phyloP scores from a whole-genome alignment of 2,113 vertebrate species.

The Notarius quadriscutis region DNA sequence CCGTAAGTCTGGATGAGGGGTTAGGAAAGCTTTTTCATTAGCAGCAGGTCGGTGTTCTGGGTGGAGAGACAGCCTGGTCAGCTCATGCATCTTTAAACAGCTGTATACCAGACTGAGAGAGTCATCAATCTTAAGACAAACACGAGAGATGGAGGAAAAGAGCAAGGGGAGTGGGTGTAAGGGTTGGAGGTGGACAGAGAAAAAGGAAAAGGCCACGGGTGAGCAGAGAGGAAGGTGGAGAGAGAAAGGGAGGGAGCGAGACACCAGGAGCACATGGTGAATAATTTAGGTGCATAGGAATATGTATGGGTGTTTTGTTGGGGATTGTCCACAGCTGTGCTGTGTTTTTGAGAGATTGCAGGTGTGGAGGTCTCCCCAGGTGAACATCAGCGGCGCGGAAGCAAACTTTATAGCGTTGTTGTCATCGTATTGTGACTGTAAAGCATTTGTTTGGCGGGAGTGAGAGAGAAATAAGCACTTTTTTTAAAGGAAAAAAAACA shows the following conservation, averaged over 20 bases:
- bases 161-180: conserved; percentile 57
- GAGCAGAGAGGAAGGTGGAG: conserved; percentile 51
- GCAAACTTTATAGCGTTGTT: conserved; percentile 27
- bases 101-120: conserved; percentile 64
- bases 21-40: conserved; percentile 37
- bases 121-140: conserved; percentile 76
- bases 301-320: conserved; percentile 27
- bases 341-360: conserved; percentile 29
- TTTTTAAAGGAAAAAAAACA: neutral
- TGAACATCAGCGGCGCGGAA: conserved; percentile 5
- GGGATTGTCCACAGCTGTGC: conserved; percentile 29
- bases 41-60: conserved; percentile 38
- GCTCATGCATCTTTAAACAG: conserved; percentile 79
- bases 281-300: conserved; percentile 40
- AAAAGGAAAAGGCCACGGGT: conserved; percentile 62
- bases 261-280: conserved; percentile 43
- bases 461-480: conserved; percentile 37
- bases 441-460: conserved; percentile 19
- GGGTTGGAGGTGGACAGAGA: conserved; percentile 56
- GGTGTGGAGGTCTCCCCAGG: conserved; percentile 31
- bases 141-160: conserved; percentile 49
- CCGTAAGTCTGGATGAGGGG: conserved; percentile 28
- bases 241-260: conserved; percentile 35
- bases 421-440: conserved; percentile 20
- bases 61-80: conserved; percentile 62